Conservation (phyloP, 2,113 vertebrate genomes). For the Phasianus colchicus region DNA sequence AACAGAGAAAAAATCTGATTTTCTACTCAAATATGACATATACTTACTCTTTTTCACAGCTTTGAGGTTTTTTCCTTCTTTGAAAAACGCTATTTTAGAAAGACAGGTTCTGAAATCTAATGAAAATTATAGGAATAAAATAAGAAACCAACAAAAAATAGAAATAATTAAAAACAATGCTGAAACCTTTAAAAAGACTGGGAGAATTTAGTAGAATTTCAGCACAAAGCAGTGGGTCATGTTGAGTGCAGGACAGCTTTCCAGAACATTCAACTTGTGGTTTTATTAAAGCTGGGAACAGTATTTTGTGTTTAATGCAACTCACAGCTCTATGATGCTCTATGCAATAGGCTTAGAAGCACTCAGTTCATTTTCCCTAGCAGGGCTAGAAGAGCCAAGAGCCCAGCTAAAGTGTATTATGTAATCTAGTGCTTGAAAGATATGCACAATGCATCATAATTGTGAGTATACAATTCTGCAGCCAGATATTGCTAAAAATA, state of each 20-base stretch:
- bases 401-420: neutral
- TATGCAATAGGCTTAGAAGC: fast-evolving
- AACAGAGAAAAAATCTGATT: neutral
- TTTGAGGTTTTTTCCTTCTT: neutral
- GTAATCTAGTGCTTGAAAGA: neutral
- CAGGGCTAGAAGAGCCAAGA: neutral
- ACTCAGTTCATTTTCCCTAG: neutral
- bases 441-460: neutral
- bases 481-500: neutral
- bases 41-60: neutral
- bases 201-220: neutral
- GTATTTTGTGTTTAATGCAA: neutral
- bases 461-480: neutral
- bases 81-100: neutral
- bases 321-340: neutral
- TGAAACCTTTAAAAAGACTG: neutral
- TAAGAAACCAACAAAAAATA: neutral
- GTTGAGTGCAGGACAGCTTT: neutral
- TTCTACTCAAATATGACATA: neutral
- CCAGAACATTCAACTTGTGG: fast-evolving
- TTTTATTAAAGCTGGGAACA: neutral
- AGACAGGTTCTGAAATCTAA: neutral
- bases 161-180: neutral
- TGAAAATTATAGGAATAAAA: neutral
- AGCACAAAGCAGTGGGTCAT: neutral